A percentile compares a stretch with the other conserved stretches of the same genome.
phyloP scores from a whole-genome alignment of 1,140 invertebrate species.

The Stegodyphus mimosarum region DNA sequence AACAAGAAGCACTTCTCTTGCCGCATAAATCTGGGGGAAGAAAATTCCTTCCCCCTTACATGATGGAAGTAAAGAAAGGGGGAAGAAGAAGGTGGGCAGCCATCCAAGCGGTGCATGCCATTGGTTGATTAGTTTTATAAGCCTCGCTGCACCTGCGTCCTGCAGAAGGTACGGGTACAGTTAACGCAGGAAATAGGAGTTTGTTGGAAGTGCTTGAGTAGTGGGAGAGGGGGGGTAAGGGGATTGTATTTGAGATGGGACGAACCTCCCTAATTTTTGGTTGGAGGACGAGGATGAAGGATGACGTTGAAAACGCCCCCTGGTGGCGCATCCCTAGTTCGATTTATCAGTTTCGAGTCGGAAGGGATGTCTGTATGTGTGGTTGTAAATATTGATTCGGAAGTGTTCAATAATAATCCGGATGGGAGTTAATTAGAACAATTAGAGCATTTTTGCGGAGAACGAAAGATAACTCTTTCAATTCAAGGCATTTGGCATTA shows the following conservation, averaged over 20 bases:
- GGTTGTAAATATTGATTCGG: background rate
- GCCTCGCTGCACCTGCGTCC: constrained; percentile 47
- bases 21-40: background rate
- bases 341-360: constrained; percentile 16
- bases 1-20: constrained; percentile 16
- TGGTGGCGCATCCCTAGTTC: background rate
- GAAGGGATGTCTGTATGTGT: constrained; percentile 10
- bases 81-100: background rate
- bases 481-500: too few species aligned
- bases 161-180: constrained; percentile 45
- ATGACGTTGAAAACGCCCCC: constrained; percentile 44
- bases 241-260: background rate
- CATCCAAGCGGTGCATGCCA: constrained; percentile 11
- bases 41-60: constrained; percentile 2
- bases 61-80: constrained; percentile 25
- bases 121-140: constrained; percentile 56
- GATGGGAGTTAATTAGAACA: constrained; percentile 16
- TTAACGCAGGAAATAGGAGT: constrained; percentile 16
- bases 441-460: background rate
- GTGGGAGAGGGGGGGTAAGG: background rate
- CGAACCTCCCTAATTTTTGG: constrained; percentile 55
- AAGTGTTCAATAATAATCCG: background rate
- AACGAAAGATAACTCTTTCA: too few species aligned
- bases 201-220: constrained; percentile 19
- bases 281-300: constrained; percentile 49